Evolutionary conservation across 2,113 vertebrate genomes (phyloP).

Genomic region (Phalacrocorax carbo): DNA sequence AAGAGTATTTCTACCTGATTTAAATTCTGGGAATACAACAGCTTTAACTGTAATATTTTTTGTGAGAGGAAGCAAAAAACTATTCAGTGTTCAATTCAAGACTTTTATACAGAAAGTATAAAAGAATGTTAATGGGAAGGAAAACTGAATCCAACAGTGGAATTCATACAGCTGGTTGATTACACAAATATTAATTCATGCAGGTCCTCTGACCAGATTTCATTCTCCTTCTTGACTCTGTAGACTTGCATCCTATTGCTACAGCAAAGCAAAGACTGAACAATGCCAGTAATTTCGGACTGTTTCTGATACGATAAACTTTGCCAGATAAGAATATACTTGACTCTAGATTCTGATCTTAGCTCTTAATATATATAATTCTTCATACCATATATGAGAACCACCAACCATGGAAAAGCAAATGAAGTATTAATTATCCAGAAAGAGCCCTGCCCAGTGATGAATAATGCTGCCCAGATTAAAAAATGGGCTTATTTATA

Average conservation of each 20-base stretch:
- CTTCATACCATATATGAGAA: not conserved
- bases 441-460: conserved; percentile 3
- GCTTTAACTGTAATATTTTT: not conserved
- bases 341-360: not conserved
- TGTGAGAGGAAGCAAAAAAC: not conserved
- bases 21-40: not conserved
- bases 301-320: not conserved
- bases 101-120: not conserved
- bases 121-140: conserved; percentile 1
- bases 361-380: not conserved
- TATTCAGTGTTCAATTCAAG: not conserved
- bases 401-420: conserved; percentile 7
- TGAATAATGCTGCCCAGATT: conserved; percentile 10
- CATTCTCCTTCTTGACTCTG: not conserved
- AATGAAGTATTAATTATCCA: conserved; percentile 31
- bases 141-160: not conserved
- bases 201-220: not conserved
- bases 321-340: not conserved
- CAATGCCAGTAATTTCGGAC: not conserved
- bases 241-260: not conserved
- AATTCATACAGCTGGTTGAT: conserved; percentile 2
- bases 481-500: conserved; percentile 47
- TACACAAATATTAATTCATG: conserved; percentile 10
- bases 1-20: conserved; percentile 4
- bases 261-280: not conserved